Conservation (phyloP, 2,113 vertebrate genomes). For the Notothenia coriiceps region DNA sequence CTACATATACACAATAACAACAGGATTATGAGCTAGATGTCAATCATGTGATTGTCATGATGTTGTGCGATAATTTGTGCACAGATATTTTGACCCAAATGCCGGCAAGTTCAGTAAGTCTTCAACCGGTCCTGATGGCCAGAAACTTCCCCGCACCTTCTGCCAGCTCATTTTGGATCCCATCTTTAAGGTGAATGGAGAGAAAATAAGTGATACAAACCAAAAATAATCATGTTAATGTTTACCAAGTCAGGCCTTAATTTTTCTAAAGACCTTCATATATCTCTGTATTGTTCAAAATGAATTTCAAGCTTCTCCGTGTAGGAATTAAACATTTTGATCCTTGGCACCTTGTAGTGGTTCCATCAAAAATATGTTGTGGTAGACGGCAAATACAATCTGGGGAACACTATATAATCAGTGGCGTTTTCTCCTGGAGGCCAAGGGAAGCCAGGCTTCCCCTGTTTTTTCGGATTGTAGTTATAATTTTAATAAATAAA, state of each 20-base stretch:
- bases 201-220: slow-evolving; percentile 1
- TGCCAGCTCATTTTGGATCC: slow-evolving; percentile 94
- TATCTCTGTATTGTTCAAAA: background rate
- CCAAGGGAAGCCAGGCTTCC: too few relatives aligned
- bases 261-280: background rate
- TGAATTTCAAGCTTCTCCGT: background rate
- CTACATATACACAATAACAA: background rate
- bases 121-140: slow-evolving; percentile 86
- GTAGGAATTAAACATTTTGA: background rate
- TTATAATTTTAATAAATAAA: too few relatives aligned
- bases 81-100: slow-evolving; percentile 92
- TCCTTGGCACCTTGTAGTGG: background rate
- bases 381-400: background rate
- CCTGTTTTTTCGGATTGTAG: too few relatives aligned
- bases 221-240: background rate
- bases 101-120: slow-evolving; percentile 94
- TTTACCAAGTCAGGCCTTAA: background rate
- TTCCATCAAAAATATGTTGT: background rate
- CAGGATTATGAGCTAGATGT: background rate
- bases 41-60: slow-evolving; percentile 2
- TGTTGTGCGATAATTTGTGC: slow-evolving; percentile 12
- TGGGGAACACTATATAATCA: background rate
- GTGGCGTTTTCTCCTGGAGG: too few relatives aligned
- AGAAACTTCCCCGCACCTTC: slow-evolving; percentile 93
- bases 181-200: slow-evolving; percentile 91